Base-by-base conservation (phyloP, 1,140 invertebrate genomes). In the Drosophila dunni region DNA sequence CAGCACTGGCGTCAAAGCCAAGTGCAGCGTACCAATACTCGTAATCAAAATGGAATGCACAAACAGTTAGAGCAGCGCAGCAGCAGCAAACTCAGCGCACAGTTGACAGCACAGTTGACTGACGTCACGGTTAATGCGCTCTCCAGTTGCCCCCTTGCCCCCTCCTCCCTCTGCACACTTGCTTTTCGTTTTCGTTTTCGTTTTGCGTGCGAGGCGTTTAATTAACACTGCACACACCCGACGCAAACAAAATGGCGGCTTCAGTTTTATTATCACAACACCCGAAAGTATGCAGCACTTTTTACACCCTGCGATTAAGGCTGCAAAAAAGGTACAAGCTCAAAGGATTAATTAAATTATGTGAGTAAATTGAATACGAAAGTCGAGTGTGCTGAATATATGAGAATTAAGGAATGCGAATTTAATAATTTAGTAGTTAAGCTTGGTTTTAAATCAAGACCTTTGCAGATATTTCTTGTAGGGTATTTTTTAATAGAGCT, bases 11-110 rank as follows among this genome's bases (percentile, higher is more conserved):
- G 15, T 0, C 5, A 33, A 34, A 13, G 20, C 17, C 7, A 8
- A 51, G 51, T 29, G 50, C 68, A 67, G 46, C 62, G 78, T 78
- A 78, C 69, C 81, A 85, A 85, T 84, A 85, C 48, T 46, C 46
- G 33, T 36, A 60, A 60, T 53, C 46, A 60, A 67, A 74, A 45
- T 62, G 57, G 20, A 85, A 65, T 78, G 78, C 81, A 78, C 66
- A 71, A 81, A 71, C 63, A 78, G 64, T 86, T 75, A 66, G 66
- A 38, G 60, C 50, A 61, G 34, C 34, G 36, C 53, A 46, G 24
- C 66, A 42, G 63, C 29, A 53, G 24, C 24, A 6, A 29, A 29
- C 24, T 29, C 8, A 20, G 15, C 36, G 10, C 8, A n/a, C 40
- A 34, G 57, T n/a, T 42, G 11, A 33, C 7, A 33, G 11, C 53